Base-by-base conservation (phyloP, 2,113 vertebrate genomes). In the Syngnathus floridae region DNA sequence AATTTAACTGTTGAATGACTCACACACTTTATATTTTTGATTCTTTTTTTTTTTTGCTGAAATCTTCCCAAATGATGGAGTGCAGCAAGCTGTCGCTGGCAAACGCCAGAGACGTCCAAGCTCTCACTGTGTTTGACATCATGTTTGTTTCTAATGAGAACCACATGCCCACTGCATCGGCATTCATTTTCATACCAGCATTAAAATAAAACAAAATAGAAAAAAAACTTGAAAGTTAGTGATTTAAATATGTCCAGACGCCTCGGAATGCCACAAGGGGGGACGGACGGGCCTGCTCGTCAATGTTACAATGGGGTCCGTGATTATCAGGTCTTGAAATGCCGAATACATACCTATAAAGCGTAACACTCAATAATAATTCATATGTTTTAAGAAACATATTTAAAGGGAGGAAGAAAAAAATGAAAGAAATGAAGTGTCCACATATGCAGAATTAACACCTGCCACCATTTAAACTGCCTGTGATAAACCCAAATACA, bases 241-340 rank as follows among this genome's bases (percentile, higher is more conserved):
- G 70, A 77, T 76, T 81, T 90, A 90, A 91, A 88, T 78, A 84
- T 67, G 86, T 86, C 87, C 88, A 91, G 84, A 88, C 85, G 74
- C 77, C 64, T 73, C 45, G 59, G 57, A 73, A 69, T 52, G 77
- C 84, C 81, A 87, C 51, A 21, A 83, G 82, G 77, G 83, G 76
- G 77, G 75, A 31, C 26, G 26, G 26, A 31, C 84, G 16, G 58
- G 78, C 79, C 81, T 81, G 76, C 79, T 89, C 69, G 71, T 87
- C 82, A 77, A 75, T 68, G 76, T 83, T 77, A 87, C 81, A 88
- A 85, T 79, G 78, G 63, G 66, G 81, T 64, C 72, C 85, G 86
- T 84, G 80, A 88, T 87, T 84, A 87, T 85, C 78, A 63, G 66
- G 81, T 64, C 72, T 86, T 84, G 82, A 89, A 89, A 88, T 86